Percentiles rank a stretch among this genome's conserved stretches.
phyloP scores from a whole-genome alignment of 2,888 invertebrate species.

The Lasioglossum lativentre region DNA sequence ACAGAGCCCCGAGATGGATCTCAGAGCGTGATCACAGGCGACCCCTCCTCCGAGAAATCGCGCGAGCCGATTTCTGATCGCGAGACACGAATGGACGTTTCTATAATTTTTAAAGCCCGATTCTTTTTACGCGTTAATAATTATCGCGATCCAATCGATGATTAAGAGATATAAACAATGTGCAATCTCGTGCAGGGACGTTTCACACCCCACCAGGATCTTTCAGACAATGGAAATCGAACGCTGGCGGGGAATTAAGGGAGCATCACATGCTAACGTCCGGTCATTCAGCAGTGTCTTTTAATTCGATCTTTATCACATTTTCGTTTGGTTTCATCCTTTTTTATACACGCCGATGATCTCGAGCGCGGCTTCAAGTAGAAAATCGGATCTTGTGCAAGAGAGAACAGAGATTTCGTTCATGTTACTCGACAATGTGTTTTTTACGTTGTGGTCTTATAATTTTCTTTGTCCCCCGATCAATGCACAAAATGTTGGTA shows the following conservation, averaged over 20 bases:
- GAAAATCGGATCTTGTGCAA: neutral
- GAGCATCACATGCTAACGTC: neutral
- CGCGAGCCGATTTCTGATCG: slow-evolving; percentile 29
- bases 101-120: neutral
- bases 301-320: neutral
- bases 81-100: slow-evolving; percentile 1
- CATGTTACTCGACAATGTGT: neutral
- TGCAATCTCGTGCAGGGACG: neutral
- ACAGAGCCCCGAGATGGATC: slow-evolving; percentile 35
- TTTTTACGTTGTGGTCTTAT: neutral
- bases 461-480: neutral
- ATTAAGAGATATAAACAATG: neutral
- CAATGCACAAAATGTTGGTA: neutral
- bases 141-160: neutral
- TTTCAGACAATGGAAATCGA: neutral
- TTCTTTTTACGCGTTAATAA: neutral
- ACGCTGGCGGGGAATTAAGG: neutral
- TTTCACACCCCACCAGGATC: neutral
- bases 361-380: neutral
- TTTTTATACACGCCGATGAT: neutral
- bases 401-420: neutral
- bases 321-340: neutral
- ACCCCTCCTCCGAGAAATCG: neutral
- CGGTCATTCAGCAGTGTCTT: neutral
- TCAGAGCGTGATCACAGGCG: slow-evolving; percentile 43